Base-by-base conservation (phyloP, 2,888 invertebrate species). In the Scelioninae gen. 2 region DNA sequence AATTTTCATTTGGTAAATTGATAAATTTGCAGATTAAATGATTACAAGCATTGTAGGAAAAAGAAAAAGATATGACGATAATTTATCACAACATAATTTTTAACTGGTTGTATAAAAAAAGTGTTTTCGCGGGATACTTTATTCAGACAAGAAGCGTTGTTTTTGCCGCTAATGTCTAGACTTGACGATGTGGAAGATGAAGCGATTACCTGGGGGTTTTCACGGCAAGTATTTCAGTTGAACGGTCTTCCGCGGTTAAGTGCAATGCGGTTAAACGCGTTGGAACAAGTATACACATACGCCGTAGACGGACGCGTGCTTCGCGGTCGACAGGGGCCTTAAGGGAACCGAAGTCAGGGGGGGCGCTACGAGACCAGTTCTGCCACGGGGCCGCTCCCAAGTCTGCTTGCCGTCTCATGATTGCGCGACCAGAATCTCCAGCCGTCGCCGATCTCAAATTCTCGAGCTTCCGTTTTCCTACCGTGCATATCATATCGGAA, bases 341-440 rank as follows among this genome's bases (percentile, higher is more conserved):
- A 72, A 64, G 74, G 74, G 69, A 71, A 28, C 48, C 61, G 22
- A 68, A 72, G 72, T 58, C 72, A 52, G 64, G 68, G 68, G 77
- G 77, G 70, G 74, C 76, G 39, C 22, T 58, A 63, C 58, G 74
- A 79, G 81, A 80, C 81, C 80, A 81, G 80, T 80, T 81, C 77
- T 78, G 80, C 79, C 81, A 80, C 76, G 75, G 75, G 72, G 78
- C 80, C 80, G 80, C 80, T 81, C 80, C 81, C 81, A 81, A 73
- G 77, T 70, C 75, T 69, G 53, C 68, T 64, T 53, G 65, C 55
- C 57, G 71, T 71, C 69, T 75, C 72, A 77, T 78, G 77, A 75
- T 77, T 77, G 74, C 52, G 50, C 73, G 73, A 52, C 77, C 75
- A 74, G 79, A 78, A 80, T 78, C 77, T 77, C 76, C 77, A 58